These are phyloP conservation scores for Chroicocephalus ridibundus DNA, from an alignment of 2,113 vertebrate genomes.

Conservation along the genomic window DNA sequence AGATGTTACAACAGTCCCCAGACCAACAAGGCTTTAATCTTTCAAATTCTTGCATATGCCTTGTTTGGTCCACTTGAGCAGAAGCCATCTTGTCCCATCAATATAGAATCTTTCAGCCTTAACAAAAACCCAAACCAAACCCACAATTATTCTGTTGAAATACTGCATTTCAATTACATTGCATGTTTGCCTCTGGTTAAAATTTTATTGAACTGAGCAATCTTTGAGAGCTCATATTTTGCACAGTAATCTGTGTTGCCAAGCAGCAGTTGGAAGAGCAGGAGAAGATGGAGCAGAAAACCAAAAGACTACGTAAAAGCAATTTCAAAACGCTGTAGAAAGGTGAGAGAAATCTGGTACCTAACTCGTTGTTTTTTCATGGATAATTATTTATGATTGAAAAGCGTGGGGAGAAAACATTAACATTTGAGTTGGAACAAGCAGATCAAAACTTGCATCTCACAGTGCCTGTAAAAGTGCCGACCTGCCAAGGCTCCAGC, in stretches of 20 bases:
- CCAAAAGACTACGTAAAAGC: not conserved
- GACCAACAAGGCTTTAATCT: not conserved
- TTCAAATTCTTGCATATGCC: not conserved
- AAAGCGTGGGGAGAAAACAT: not conserved
- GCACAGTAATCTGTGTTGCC: not conserved
- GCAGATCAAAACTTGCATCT: not conserved
- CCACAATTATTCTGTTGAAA: not conserved
- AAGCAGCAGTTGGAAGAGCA: conserved; percentile 10
- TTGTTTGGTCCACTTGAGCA: not conserved
- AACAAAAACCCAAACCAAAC: not conserved
- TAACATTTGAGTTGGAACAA: not conserved
- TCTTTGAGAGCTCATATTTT: conserved; percentile 1
- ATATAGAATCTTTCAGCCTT: not conserved
- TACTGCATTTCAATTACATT: not conserved
- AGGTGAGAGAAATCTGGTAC: not conserved
- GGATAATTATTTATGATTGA: conserved; percentile 16
- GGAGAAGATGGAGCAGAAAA: not conserved
- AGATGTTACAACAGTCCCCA: not conserved
- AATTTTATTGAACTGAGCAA: conserved; percentile 8
- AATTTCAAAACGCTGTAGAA: not conserved
- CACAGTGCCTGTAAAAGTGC: not conserved
- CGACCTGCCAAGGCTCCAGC: conserved; percentile 1
- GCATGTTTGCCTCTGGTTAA: not conserved
- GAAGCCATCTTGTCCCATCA: not conserved
- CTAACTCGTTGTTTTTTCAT: not conserved